These are phyloP conservation scores for Amblyteles armatorius DNA, from an alignment of 2,888 invertebrate genomes.

Conservation along the genomic window DNA sequence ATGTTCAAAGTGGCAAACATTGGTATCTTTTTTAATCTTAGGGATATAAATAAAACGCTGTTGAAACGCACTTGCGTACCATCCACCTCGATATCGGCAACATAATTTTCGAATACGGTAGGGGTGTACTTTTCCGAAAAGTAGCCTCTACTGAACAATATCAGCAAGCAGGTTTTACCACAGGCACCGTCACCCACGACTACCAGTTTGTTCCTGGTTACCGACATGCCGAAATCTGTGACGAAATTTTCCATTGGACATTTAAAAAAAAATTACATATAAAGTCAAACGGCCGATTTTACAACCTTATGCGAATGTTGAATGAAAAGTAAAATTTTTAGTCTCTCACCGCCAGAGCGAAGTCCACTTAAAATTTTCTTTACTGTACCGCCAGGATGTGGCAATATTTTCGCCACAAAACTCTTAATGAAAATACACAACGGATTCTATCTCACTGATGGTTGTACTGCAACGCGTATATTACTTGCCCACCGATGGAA, in stretches of 20 bases:
- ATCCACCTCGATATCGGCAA: constrained; percentile 99
- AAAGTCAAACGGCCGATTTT: constrained; percentile 69
- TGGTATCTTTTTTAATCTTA: not conserved
- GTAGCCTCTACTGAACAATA: constrained; percentile 99
- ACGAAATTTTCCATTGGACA: constrained; percentile 49
- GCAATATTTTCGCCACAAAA: constrained; percentile 77
- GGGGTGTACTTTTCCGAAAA: constrained; percentile 99
- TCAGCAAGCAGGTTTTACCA: constrained; percentile 99
- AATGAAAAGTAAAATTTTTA: constrained; percentile 67
- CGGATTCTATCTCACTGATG: constrained; percentile 78
- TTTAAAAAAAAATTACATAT: constrained; percentile 71
- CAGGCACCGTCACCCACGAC: constrained; percentile 99
- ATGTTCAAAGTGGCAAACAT: too few relatives aligned
- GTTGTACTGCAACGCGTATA: constrained; percentile 65
- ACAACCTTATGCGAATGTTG: constrained; percentile 67
- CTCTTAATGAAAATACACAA: constrained; percentile 83
- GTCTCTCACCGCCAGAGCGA: not conserved
- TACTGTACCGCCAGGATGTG: constrained; percentile 75
- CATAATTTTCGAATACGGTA: constrained; percentile 99
- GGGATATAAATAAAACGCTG: not conserved
- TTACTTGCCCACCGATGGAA: constrained; percentile 76
- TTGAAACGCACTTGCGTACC: constrained; percentile 89
- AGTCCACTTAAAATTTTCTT: constrained; percentile 65
- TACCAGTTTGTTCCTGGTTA: constrained; percentile 98
- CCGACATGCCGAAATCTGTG: constrained; percentile 92